These are phyloP conservation scores for Lottia scabra DNA, from an alignment of 2,888 invertebrate genomes.

Conservation along the genomic window DNA sequence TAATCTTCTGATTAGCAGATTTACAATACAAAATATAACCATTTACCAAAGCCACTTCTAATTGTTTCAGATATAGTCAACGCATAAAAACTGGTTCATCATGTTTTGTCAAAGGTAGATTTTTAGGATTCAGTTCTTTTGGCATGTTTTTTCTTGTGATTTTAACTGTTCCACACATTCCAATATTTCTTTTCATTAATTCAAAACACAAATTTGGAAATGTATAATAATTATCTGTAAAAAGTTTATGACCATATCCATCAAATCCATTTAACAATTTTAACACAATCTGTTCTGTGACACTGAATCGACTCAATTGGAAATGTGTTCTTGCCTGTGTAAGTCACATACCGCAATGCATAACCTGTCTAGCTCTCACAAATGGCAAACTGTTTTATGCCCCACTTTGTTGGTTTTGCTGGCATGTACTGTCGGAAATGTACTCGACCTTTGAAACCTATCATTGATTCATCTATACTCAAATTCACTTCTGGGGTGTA, in stretches of 20 bases:
- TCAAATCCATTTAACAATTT: slow-evolving; percentile 23
- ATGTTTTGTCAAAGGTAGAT: slow-evolving; percentile 24
- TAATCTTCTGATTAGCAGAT: neutral
- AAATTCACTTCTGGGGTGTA: slow-evolving; percentile 18
- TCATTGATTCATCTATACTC: slow-evolving; percentile 23
- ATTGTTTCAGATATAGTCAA: slow-evolving; percentile 12
- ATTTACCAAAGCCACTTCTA: slow-evolving; percentile 31
- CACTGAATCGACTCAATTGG: slow-evolving; percentile 11
- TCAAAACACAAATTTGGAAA: no score
- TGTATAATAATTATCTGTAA: slow-evolving; percentile 29
- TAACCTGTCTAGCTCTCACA: slow-evolving; percentile 31
- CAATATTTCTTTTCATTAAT: slow-evolving; percentile 13
- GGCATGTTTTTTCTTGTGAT: slow-evolving; percentile 28
- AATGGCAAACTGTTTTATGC: slow-evolving; percentile 22
- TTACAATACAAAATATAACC: slow-evolving; percentile 30
- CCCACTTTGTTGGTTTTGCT: slow-evolving; percentile 24
- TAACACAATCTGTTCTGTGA: slow-evolving; percentile 24
- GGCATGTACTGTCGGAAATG: slow-evolving; percentile 29
- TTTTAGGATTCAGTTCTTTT: slow-evolving; percentile 14
- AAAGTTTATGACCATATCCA: slow-evolving; percentile 24
- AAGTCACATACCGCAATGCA: slow-evolving; percentile 19
- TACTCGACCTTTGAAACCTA: slow-evolving; percentile 31
- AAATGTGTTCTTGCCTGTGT: slow-evolving; percentile 10
- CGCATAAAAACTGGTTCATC: slow-evolving; percentile 36
- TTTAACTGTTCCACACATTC: slow-evolving; percentile 30